Evolutionary conservation across 2,113 vertebrate species (phyloP), one percentile per base, ranked within the genome.

Genomic region (Osmerus mordax): DNA sequence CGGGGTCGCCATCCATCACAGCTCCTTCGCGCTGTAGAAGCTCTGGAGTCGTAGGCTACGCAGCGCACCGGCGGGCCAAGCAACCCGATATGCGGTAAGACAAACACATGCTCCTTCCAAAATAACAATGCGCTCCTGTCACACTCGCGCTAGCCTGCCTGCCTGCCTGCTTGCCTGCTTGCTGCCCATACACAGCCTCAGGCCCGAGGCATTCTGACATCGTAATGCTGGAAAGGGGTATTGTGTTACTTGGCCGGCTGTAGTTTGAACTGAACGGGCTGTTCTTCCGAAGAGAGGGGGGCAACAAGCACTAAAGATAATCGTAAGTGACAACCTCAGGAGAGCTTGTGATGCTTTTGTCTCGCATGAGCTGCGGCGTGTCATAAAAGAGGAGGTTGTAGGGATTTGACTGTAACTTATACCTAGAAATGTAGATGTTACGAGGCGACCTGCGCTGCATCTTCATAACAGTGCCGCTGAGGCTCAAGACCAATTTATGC

Each of bases 41-140:
- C 53, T 62, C 16, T 4, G 28, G 51, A n/a, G 25, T 36, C 4
- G 32, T 36, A 36, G 32, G 32, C 55, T 76, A 78, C 75, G 73
- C 61, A 64, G 32, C 74, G 74, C 71, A 75, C 78, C n/a, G 72
- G 86, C 69, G 73, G 76, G 73, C 71, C 73, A 81, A 73, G 93
- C 94, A 95, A 95, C 79, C 79, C 0, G 89, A 95, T 88, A 87
- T 84, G 80, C 77, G 81, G 86, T 80, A 91, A 92, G 86, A 92
- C 93, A 93, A 93, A 93, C 93, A 93, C 88, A 87, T 91, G 92
- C 86, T 87, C 89, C 88, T 79, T 93, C 92, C 91, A 91, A 94
- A 94, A 93, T 91, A 95, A 91, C 92, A 94, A 90, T 89, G 81
- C 79, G 74, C 88, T 78, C 76, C 78, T 87, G 86, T 87, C 90